These are phyloP conservation scores for Chelonus formosanus DNA, from an alignment of 2,888 invertebrate genomes.

Conservation along the genomic window DNA sequence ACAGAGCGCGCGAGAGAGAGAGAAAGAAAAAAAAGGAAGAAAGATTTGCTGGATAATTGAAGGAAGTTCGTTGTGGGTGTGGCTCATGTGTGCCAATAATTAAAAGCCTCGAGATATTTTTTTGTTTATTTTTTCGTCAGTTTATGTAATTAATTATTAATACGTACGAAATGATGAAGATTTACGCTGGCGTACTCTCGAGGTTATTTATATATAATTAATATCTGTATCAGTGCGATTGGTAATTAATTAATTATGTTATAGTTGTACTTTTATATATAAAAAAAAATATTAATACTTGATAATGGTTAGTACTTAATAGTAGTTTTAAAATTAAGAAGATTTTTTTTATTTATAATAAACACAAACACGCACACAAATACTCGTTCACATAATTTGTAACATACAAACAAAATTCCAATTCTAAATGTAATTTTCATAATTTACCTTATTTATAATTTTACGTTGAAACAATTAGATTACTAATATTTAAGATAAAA, in stretches of 20 bases:
- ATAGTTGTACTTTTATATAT: too few species aligned
- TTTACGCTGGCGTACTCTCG: constrained; percentile 11
- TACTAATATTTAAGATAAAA: constrained; percentile 17
- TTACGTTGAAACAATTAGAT: neutral
- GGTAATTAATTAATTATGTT: too few species aligned
- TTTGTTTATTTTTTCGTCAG: neutral
- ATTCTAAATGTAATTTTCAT: constrained; percentile 5
- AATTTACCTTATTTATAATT: neutral
- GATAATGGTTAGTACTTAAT: neutral
- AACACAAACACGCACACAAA: constrained; percentile 17
- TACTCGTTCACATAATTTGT: constrained; percentile 2
- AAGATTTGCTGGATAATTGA: too few species aligned
- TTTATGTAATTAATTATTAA: neutral
- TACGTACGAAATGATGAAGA: neutral
- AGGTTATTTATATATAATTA: constrained; percentile 8
- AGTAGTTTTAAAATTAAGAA: neutral
- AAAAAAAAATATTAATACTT: neutral
- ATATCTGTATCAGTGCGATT: neutral
- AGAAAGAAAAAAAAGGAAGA: neutral
- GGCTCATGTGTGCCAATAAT: constrained; percentile 5
- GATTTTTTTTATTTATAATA: constrained; percentile 15
- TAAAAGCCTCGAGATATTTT: constrained; percentile 11
- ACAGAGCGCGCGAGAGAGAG: neutral
- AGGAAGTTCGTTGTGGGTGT: neutral
- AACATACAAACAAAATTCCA: constrained; percentile 7